These are phyloP conservation scores for Lanius ludovicianus DNA, from an alignment of 2,113 vertebrate species.

Conservation along the genomic window DNA sequence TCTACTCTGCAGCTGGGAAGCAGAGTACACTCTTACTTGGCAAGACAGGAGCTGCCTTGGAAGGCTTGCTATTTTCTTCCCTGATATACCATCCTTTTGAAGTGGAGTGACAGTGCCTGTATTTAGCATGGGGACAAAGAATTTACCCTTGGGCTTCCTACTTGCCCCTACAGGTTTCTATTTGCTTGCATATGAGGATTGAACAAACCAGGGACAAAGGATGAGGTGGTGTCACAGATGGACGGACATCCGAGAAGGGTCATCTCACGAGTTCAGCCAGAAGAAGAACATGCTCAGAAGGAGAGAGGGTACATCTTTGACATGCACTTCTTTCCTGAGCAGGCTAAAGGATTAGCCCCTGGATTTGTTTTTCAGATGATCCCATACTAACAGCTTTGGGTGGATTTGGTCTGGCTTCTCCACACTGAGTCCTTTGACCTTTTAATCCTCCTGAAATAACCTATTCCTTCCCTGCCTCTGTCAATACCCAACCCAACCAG, in stretches of 20 bases:
- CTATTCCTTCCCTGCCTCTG: neutral
- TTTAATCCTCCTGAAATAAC: conserved; percentile 75
- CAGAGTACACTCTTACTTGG: neutral
- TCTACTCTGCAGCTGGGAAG: neutral
- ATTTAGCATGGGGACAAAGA: neutral
- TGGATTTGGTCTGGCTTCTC: conserved; percentile 47
- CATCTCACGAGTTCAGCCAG: neutral
- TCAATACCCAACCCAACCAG: neutral
- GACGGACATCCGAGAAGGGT: neutral
- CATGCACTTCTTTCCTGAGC: neutral
- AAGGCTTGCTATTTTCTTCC: neutral
- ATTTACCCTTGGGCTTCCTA: conserved; percentile 6
- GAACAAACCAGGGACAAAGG: neutral
- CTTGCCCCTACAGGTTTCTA: neutral
- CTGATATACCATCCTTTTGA: neutral
- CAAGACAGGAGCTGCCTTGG: neutral
- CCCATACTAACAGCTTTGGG: conserved; percentile 57
- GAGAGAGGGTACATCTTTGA: neutral
- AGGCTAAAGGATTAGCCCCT: conserved; percentile 50
- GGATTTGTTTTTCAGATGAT: conserved; percentile 65
- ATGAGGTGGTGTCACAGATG: neutral
- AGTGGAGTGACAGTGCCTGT: neutral
- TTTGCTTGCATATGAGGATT: neutral
- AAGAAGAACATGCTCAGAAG: neutral
- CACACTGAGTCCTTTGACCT: conserved; percentile 64